Base-by-base conservation (phyloP, 2,113 vertebrate species). In the Regulus satrapa region DNA sequence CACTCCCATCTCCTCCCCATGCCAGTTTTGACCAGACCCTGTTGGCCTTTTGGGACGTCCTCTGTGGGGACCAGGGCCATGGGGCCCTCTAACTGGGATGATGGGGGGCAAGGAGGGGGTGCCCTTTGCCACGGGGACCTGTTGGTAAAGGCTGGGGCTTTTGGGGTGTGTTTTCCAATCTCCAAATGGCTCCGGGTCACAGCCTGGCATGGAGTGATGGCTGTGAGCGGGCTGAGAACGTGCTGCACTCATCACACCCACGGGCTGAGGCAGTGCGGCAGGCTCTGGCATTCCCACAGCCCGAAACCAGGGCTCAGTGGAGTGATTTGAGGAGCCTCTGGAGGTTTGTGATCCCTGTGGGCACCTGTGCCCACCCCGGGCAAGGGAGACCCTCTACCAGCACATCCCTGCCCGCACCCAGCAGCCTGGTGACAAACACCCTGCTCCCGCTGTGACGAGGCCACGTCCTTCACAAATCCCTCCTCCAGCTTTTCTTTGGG, bases 11-110 rank as follows among this genome's bases (percentile, higher is more conserved):
- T 72, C 9, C 69, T 92, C 72, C 51, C 54, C 55, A 43, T 0
- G 0, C 58, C 83, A 72, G 94, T 64, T 92, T 62, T 97, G 96
- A 97, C 85, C 82, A 82, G 89, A 82, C 85, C 91, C 93, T 12
- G 0, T 9, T 18, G 55, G 23, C 63, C 29, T 36, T 32, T 32
- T 3, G 6, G 31, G 13, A 25, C 58, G 45, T 58, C 49, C 61
- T 40, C n/a, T 17, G 14, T 11, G 38, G 64, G 69, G 51, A 85
- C 29, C 2, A 5, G 51, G 26, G 49, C 62, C 48, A 24, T 0
- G 1, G 83, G 88, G 43, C 56, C 95, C 82, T 97, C 96, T 34
- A 92, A 97, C 92, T 0, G 4, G 63, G 40, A 68, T 5, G 12
- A n/a, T 14, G 26, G 5, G n/a, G 45, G 8, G 3, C 2, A 8